Evolutionary conservation across 2,797 vertebrate species (phyloP).

Genomic region (Cirrhinus molitorella): DNA sequence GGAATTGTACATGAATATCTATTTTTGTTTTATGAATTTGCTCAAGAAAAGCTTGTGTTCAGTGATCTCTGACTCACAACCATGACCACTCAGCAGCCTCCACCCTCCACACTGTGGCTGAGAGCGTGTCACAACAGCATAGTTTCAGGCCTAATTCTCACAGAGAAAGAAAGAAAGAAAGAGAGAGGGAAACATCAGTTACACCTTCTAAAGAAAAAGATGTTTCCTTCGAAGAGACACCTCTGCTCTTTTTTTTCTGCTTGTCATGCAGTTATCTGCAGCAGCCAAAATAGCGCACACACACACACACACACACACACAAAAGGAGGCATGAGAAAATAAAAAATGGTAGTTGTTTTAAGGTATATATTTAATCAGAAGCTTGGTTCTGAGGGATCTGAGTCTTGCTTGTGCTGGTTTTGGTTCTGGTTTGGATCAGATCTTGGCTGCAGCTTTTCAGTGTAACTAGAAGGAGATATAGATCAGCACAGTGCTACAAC

Average conservation of each 20-base stretch:
- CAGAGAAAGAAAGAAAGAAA: slow-evolving; percentile 1
- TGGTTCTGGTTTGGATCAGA: slow-evolving; percentile 5
- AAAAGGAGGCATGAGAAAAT: not conserved
- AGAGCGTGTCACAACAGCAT: slow-evolving; percentile 15
- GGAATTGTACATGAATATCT: not conserved
- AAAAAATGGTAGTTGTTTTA: not conserved
- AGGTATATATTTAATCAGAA: not conserved
- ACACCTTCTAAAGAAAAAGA: slow-evolving; percentile 19
- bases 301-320: not conserved
- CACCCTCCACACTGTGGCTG: slow-evolving; percentile 25
- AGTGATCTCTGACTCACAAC: not conserved
- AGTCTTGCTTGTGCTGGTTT: not conserved
- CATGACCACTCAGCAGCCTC: not conserved
- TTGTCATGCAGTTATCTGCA: not conserved
- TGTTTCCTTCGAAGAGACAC: slow-evolving; percentile 33
- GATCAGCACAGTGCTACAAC: slow-evolving; percentile 36
- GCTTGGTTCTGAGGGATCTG: not conserved
- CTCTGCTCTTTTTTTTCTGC: not conserved
- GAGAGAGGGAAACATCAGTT: not conserved
- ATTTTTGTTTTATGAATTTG: not conserved
- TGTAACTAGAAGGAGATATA: slow-evolving; percentile 34
- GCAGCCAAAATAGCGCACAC: slow-evolving; percentile 4
- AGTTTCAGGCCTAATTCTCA: slow-evolving; percentile 15
- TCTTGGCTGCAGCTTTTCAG: slow-evolving; percentile 17
- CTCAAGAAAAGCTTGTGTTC: not conserved